Evolutionary conservation across 2,113 vertebrate species (phyloP).

Genomic region (Furnarius figulus): DNA sequence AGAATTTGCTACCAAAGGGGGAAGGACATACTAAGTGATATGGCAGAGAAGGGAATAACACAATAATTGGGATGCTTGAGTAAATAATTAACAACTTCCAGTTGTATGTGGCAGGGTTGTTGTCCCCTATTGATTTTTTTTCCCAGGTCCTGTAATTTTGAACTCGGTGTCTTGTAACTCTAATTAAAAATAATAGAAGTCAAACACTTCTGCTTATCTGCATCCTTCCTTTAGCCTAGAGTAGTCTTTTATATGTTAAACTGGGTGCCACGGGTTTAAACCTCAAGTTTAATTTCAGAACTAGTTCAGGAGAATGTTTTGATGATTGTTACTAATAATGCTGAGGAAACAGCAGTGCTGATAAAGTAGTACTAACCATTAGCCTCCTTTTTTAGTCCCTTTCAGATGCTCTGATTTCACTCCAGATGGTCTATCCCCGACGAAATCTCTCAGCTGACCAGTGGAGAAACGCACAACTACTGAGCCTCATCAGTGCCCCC

Average conservation of each 20-base stretch:
- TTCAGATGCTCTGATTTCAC: constrained; percentile 93
- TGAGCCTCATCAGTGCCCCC: constrained; percentile 96
- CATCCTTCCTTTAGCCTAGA: not conserved
- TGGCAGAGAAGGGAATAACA: not conserved
- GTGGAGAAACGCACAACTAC: constrained; percentile 97
- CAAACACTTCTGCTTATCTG: not conserved
- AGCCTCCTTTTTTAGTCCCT: constrained; percentile 81
- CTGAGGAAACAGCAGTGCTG: not conserved
- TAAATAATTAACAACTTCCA: not conserved
- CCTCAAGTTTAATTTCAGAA: not conserved
- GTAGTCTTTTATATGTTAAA: not conserved
- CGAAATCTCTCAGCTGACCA: constrained; percentile 98
- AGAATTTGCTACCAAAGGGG: not conserved
- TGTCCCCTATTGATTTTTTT: not conserved
- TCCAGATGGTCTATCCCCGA: constrained; percentile 97
- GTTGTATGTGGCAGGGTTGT: not conserved
- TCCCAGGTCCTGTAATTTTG: not conserved
- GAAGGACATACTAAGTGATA: not conserved
- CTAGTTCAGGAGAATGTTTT: not conserved
- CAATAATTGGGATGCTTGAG: not conserved
- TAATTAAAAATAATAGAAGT: not conserved
- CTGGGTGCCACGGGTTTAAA: not conserved
- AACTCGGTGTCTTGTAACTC: not conserved
- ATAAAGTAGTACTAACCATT: not conserved
- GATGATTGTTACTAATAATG: not conserved